phyloP scores from a whole-genome alignment of 2,888 invertebrate genomes.

The Ametastegia equiseti region DNA sequence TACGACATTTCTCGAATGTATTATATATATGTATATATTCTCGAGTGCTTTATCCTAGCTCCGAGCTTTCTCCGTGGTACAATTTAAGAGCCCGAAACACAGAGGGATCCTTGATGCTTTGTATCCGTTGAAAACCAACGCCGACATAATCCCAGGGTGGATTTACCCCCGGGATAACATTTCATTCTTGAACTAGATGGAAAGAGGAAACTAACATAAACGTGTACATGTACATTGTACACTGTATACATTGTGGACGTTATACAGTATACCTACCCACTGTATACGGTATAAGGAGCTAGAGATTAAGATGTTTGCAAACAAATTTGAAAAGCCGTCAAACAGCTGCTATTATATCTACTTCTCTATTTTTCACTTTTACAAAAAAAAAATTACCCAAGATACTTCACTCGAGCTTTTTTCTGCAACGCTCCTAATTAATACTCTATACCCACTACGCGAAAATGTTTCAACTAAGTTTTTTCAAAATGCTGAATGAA shows the following conservation, averaged over 20 bases:
- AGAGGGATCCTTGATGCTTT: neutral
- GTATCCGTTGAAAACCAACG: conserved; percentile 2
- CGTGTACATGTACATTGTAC: neutral
- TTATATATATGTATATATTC: neutral
- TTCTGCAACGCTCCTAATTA: too few relatives aligned
- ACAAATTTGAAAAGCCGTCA: conserved; percentile 25
- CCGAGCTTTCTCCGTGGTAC: neutral
- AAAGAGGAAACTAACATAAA: neutral
- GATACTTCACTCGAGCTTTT: too few relatives aligned
- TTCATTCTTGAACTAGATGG: neutral
- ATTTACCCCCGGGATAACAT: neutral
- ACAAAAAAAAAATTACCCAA: neutral
- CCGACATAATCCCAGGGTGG: neutral
- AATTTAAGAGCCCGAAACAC: neutral
- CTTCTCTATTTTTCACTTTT: neutral
- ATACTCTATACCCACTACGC: too few relatives aligned
- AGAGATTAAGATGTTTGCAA: conserved; percentile 26
- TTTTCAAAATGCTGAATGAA: too few relatives aligned
- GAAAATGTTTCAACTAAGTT: too few relatives aligned
- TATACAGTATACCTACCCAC: too few relatives aligned
- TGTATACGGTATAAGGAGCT: neutral
- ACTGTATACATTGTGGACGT: too few relatives aligned
- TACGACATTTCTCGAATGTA: too few relatives aligned
- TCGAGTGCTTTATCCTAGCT: neutral
- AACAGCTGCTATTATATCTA: neutral